phyloP scores from a whole-genome alignment of 2,888 invertebrate species.

The Drosophila picticornis region DNA sequence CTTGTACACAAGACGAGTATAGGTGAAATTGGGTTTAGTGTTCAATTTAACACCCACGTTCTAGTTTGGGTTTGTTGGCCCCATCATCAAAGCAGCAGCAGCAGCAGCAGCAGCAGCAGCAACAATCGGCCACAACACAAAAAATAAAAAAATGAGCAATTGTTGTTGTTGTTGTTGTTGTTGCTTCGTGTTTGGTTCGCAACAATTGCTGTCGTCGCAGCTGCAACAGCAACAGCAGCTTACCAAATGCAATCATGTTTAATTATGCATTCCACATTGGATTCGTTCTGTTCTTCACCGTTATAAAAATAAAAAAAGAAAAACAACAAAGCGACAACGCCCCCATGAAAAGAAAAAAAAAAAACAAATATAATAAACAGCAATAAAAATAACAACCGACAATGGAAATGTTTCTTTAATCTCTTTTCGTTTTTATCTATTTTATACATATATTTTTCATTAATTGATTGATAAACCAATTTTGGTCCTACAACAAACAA shows the following conservation, averaged over 20 bases:
- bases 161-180: conserved; percentile 48
- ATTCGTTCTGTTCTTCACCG: conserved; percentile 60
- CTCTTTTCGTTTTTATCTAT: conserved; percentile 9
- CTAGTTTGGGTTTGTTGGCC: conserved; percentile 81
- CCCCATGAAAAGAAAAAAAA: conserved; percentile 42
- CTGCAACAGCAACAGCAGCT: conserved; percentile 24
- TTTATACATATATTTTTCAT: conserved; percentile 18
- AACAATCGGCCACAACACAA: conserved; percentile 23
- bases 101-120: conserved; percentile 5
- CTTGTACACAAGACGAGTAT: conserved; percentile 38
- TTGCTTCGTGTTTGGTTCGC: conserved; percentile 37
- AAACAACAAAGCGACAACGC: conserved; percentile 43
- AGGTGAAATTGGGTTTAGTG: conserved; percentile 79
- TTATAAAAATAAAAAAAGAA: conserved; percentile 26
- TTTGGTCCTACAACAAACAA: conserved; percentile 42
- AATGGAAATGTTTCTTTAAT: conserved; percentile 31
- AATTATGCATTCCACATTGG: conserved; percentile 77
- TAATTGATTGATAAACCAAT: conserved; percentile 72
- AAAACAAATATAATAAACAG: conserved; percentile 7
- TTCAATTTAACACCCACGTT: conserved; percentile 80
- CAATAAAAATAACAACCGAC: conserved; percentile 26
- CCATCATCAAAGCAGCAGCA: conserved; percentile 23
- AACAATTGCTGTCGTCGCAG: conserved; percentile 44
- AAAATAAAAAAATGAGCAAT: conserved; percentile 30
- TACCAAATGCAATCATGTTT: conserved; percentile 69